Base-by-base conservation (phyloP, 1,140 invertebrate species). In the Dinoponera quadriceps region DNA sequence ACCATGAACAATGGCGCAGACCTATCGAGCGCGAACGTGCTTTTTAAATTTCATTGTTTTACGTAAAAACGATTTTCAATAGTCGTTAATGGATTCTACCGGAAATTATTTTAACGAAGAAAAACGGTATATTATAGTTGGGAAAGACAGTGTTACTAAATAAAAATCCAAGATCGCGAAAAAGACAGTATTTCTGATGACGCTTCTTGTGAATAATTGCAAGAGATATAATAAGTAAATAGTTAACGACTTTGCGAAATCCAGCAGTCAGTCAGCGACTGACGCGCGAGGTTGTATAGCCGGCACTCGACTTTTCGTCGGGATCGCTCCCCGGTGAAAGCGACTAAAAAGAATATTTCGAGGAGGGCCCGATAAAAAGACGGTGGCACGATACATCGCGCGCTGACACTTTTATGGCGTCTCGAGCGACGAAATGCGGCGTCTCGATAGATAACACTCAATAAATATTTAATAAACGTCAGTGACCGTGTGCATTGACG, bases 381-480 rank as follows among this genome's bases (percentile, higher is more conserved):
- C 9, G 29, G 4, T 9, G 13, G 16, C n/a, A 16, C 63, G 49
- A 68, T 68, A 68, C 29, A 77, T 77, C 29, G 62, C 66, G 14
- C 29, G 44, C 3, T 54, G 60, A 77, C 74, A 69, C 18, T 78
- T 65, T 77, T 78, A 78, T 69, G 13, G 22, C 49, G 22, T 57
- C 13, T 20, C 25, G 63, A 74, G 5, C 72, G 4, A n/a, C 22
- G 16, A n/a, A 78, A 69, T 78, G 63, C 49, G 75, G 13, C 55
- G 44, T 55, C 0, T 38, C 22, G 48, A 77, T 77, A 55, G 48
- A 77, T 66, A 77, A 77, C 62, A 54, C 27, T 68, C 25, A 16
- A 78, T 78, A 78, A 69, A 78, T 78, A 78, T 78, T 55, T 57
- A 78, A 69, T 69, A 69, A 78, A 78, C 7, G 74, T 54, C 74